These are phyloP conservation scores for Lophius piscatorius DNA, from an alignment of 2,113 vertebrate species.

Conservation along the genomic window DNA sequence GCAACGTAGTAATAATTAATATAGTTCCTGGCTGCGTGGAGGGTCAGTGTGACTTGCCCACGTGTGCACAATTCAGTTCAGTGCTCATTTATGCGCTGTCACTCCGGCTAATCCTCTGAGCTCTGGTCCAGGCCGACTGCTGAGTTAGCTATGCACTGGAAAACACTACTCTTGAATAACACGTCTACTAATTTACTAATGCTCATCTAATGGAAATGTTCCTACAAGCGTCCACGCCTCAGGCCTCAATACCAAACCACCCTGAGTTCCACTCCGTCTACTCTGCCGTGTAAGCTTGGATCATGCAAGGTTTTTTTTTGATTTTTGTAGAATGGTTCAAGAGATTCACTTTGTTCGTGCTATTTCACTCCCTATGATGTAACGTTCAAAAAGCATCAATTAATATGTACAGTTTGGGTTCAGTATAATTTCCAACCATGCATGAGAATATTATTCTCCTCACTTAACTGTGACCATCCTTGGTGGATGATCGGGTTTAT, in stretches of 20 bases:
- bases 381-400: too few relatives aligned
- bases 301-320: background rate
- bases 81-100: constrained; percentile 68
- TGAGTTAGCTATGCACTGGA: constrained; percentile 64
- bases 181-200: constrained; percentile 55
- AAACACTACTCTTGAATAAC: constrained; percentile 46
- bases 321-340: background rate
- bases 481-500: too few relatives aligned
- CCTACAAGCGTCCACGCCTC: constrained; percentile 27
- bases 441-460: too few relatives aligned
- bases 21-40: background rate
- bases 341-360: background rate
- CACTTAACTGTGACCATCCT: too few relatives aligned
- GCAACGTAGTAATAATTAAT: constrained; percentile 9
- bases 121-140: constrained; percentile 47
- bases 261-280: background rate
- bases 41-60: constrained; percentile 35
- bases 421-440: too few relatives aligned
- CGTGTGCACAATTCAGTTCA: constrained; percentile 55
- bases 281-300: background rate
- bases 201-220: constrained; percentile 45
- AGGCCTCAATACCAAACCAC: background rate
- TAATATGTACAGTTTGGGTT: too few relatives aligned
- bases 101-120: constrained; percentile 71
- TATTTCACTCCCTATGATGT: too few relatives aligned